phyloP scores from a whole-genome alignment of 2,797 vertebrate species.

The Tachyglossus aculeatus region DNA sequence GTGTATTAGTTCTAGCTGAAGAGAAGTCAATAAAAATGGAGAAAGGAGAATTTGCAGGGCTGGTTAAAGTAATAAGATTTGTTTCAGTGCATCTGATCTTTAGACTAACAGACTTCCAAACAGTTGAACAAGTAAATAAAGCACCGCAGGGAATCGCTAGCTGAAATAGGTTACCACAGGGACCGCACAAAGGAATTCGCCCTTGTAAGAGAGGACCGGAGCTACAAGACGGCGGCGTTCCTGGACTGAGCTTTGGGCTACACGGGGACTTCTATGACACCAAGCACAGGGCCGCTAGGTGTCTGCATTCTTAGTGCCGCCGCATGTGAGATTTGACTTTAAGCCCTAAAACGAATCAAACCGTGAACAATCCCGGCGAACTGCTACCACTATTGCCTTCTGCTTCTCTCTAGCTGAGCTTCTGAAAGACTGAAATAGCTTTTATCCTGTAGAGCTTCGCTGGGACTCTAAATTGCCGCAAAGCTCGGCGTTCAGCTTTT shows the following conservation, averaged over 20 bases:
- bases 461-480: too few relatives aligned
- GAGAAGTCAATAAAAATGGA: constrained; percentile 68
- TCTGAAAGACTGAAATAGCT: constrained; percentile 3
- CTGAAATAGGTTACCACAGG: constrained; percentile 82
- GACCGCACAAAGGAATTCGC: constrained; percentile 83
- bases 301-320: not conserved
- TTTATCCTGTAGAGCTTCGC: too few relatives aligned
- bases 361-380: not conserved
- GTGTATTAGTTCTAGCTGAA: constrained; percentile 71
- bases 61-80: constrained; percentile 88
- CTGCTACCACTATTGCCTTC: not conserved
- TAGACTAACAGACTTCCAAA: constrained; percentile 89
- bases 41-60: constrained; percentile 80
- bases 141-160: constrained; percentile 80
- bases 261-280: constrained; percentile 56
- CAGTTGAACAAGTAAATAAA: constrained; percentile 91
- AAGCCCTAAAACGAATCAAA: not conserved
- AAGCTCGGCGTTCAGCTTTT: too few relatives aligned
- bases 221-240: constrained; percentile 59
- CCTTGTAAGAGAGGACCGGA: constrained; percentile 72
- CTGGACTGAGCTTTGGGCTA: constrained; percentile 67
- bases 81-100: constrained; percentile 86
- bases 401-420: rapidly evolving
- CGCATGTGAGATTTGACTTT: not conserved
- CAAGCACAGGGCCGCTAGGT: not conserved